Evolutionary conservation across 2,888 invertebrate species (phyloP), one percentile per base, ranked within the genome.

Genomic region (Anorthoa munda): DNA sequence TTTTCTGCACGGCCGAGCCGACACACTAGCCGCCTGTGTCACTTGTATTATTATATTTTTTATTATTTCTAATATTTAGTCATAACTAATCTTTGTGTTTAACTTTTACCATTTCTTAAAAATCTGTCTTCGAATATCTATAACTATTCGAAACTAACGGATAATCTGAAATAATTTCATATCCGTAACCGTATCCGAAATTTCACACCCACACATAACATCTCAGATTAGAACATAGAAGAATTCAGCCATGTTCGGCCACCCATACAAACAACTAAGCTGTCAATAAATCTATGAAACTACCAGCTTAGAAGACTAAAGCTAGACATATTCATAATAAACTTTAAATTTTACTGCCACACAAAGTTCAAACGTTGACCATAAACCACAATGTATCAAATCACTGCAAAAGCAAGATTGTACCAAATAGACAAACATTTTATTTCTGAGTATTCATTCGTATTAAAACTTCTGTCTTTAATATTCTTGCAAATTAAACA

Each of bases 321-420:
- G 46, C 26, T 7, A 23, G 45, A 46, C 23, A 61, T 56, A 26
- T 17, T 4, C 12, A 59, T 15, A n/a, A 39, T 56, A 72, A 79
- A 58, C 23, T 53, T 13, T 2, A 55, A 13, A 67, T 60, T 23
- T 61, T 65, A 77, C 4, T 68, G 18, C 17, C n/a, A 23, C 15
- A 21, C 46, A 12, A 67, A 82, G 78, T 46, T 82, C 69, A 78
- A 70, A 73, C 55, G 59, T 23, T 15, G 2, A 1, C 11, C 18
- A 48, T 74, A 58, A 78, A 70, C 74, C 61, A 81, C 81, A 78
- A 61, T 18, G 81, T 81, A 70, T 21, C 13, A 46, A 23, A 82
- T 60, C 64, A 64, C 66, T 31, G n/a, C 56, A 69, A 45, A 50
- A 71, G 53, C 67, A 73, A 60, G 17, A 68, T 21, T 58, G 26